Evolutionary conservation across 2,888 invertebrate species (phyloP).

Genomic region (Pristionchus exspectatus): DNA sequence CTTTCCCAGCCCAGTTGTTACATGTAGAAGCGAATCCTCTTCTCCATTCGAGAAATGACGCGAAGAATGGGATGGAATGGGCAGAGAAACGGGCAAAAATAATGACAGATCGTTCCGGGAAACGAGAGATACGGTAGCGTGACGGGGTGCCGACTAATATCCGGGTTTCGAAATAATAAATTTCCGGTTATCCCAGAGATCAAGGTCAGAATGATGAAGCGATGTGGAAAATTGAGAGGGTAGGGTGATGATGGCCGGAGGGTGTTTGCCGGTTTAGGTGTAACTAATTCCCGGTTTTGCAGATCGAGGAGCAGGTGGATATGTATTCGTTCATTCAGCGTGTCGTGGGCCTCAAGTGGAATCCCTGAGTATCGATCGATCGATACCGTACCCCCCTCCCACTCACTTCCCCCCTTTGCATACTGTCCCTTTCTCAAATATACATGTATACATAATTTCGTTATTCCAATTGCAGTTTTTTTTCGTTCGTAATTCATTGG

Average conservation of each 20-base stretch:
- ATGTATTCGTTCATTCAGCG: slow-evolving; percentile 90
- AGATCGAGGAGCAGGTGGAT: slow-evolving; percentile 95
- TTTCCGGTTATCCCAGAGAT: neutral
- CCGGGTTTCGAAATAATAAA: neutral
- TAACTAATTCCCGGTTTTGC: neutral
- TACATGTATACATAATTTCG: neutral
- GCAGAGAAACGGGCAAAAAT: neutral
- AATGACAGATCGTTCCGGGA: neutral
- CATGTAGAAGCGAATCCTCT: too few species aligned
- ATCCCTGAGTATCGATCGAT: slow-evolving; percentile 53
- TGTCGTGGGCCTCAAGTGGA: slow-evolving; percentile 85
- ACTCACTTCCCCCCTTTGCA: neutral
- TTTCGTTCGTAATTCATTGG: too few species aligned
- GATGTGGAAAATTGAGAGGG: neutral
- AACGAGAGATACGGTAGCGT: neutral
- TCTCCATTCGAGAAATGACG: neutral
- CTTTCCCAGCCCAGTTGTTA: too few species aligned
- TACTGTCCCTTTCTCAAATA: slow-evolving; percentile 10
- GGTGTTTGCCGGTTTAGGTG: neutral
- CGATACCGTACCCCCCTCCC: slow-evolving; percentile 18
- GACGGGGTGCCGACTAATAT: neutral
- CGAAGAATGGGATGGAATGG: neutral
- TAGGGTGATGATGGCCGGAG: neutral
- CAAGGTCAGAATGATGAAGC: neutral
- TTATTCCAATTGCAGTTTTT: neutral